Base-by-base conservation (phyloP, 2,797 vertebrate genomes). In the Epinephelus coioides region DNA sequence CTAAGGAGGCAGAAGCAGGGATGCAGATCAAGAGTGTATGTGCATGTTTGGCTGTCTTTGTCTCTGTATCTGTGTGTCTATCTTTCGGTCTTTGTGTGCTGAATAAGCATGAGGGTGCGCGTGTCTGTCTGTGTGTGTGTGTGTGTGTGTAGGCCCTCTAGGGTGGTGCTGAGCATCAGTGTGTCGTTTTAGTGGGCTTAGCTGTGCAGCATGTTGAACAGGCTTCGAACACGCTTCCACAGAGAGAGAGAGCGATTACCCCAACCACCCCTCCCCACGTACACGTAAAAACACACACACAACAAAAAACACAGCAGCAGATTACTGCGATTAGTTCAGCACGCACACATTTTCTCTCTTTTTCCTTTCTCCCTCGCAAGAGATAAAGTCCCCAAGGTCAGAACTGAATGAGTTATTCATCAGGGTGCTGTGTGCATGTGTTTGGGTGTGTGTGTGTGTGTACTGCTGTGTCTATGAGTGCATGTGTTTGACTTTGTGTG, bases 381-480 rank as follows among this genome's bases (percentile, higher is more conserved):
- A 89, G 88, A 92, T 89, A 84, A 90, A 84, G 44, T 89, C 89
- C 91, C 91, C 93, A 94, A 94, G 94, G 95, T 93, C 93, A 91
- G 73, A 86, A 88, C 78, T 89, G 89, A 90, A 90, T 92, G 91
- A 90, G 87, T 89, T 88, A 91, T 92, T 94, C 87, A 90, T 91
- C 78, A 82, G 86, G 51, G 77, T 63, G 82, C 44, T 77, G 68
- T 67, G 44, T 70, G 44, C 69, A 71, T 27, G 56, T 69, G 57
- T 27, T 53, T 61, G 76, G 3, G 76, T 44, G 49, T 43, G 56
- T 43, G 66, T 83, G 46, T 3, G 60, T 83, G 73, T 62, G 55
- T 38, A 19, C 69, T 65, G 69, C 53, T 23, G 72, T 64, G 49
- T 72, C 73, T 83, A 15, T 61, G 73, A 54, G 55, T 62, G 64